Base-by-base conservation (phyloP, 2,797 vertebrate species). In the Agapornis canus region DNA sequence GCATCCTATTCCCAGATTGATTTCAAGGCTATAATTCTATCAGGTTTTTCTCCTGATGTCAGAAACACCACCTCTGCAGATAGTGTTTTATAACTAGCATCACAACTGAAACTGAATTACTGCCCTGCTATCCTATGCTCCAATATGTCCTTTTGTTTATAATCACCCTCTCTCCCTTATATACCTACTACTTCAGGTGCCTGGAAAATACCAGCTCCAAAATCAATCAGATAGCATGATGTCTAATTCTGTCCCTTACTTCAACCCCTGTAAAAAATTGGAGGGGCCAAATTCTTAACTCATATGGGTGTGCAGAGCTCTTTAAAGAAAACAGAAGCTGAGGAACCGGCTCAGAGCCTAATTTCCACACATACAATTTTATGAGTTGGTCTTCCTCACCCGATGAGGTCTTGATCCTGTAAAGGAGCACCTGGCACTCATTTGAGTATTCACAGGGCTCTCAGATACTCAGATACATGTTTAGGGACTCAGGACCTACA, bases 11-110 rank as follows among this genome's bases (percentile, higher is more conserved):
- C 96, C 97, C 97, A 95, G 97, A 97, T 70, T 97, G 97, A 97
- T 94, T 97, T 89, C 91, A 31, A 86, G 94, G 96, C 95, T 75
- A 95, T 98, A 97, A 97, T 96, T 98, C 98, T 98, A 97, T 95
- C 97, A 97, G 82, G 81, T 87, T 94, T 97, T 96, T 87, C 94
- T 97, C 92, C 93, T 52, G 89, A 93, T 96, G 97, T 97, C 97
- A 95, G 82, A 97, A 95, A 94, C 95, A 92, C 94, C 94, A 85
- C 68, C 76, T 72, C 96, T 85, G 86, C 92, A 89, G 96, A 95
- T 45, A 70, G 92, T 94, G 95, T 95, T 97, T 97, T 96, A 96
- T 97, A 96, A 97, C 90, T 52, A 91, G 95, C 94, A 94, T 95
- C 94, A 89, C 64, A 61, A 68, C 95, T 45, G n/a, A 81, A 75